phyloP scores from a whole-genome alignment of 1,140 invertebrate species.

The Leptopilina clavipes region DNA sequence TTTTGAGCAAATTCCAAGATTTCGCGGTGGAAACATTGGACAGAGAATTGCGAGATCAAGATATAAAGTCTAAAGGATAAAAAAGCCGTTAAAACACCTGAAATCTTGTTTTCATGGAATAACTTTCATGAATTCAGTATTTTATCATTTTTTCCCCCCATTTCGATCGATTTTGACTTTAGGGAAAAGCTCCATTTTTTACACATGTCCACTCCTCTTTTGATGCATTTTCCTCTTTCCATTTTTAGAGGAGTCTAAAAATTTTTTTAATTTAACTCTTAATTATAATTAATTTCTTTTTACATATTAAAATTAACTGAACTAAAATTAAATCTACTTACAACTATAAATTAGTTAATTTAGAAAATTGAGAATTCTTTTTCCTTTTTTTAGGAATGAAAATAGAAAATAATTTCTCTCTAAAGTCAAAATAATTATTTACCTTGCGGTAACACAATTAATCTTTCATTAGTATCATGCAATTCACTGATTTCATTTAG shows the following conservation, averaged over 20 bases:
- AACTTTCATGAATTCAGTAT: constrained; percentile 1
- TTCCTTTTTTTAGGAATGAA: background rate
- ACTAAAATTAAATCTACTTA: too few species aligned
- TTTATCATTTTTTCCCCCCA: background rate
- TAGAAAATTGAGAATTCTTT: too few species aligned
- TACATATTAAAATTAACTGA: too few species aligned
- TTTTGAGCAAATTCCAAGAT: constrained; percentile 11
- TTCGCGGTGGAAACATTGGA: constrained; percentile 20
- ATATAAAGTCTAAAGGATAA: background rate
- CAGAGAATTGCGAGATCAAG: constrained; percentile 13
- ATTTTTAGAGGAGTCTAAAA: background rate
- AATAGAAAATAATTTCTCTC: background rate
- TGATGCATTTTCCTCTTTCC: background rate
- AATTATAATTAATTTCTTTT: too few species aligned
- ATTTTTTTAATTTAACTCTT: too few species aligned
- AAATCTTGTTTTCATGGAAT: background rate
- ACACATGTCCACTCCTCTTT: too few species aligned
- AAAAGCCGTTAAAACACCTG: background rate
- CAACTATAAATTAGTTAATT: too few species aligned
- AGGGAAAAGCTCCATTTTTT: constrained; percentile 7
- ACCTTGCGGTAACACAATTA: background rate
- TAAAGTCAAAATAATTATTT: background rate
- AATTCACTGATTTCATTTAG: constrained; percentile 33
- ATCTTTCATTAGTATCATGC: background rate
- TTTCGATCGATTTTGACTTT: background rate